Evolutionary conservation across 2,888 invertebrate genomes (phyloP).

Genomic region (Tachina grossa): DNA sequence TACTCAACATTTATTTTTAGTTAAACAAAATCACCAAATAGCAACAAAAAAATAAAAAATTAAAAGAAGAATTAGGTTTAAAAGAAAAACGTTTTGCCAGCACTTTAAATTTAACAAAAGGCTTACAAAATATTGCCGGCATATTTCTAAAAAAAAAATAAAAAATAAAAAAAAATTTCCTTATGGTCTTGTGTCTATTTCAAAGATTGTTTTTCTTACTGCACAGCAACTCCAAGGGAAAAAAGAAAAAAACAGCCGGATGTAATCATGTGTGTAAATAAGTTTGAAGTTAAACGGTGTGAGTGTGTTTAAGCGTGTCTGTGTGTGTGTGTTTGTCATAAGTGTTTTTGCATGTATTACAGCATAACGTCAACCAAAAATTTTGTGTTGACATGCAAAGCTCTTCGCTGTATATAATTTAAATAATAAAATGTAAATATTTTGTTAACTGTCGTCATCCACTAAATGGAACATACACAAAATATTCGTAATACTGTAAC

Average conservation of each 20-base stretch:
- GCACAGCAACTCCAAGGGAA: neutral
- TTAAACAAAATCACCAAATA: neutral
- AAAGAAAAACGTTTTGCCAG: constrained; percentile 1
- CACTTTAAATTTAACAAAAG: constrained; percentile 48
- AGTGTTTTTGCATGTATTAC: constrained; percentile 24
- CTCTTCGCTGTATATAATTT: constrained; percentile 75
- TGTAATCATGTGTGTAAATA: constrained; percentile 43
- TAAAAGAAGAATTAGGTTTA: neutral
- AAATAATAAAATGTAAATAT: constrained; percentile 77
- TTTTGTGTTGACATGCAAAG: constrained; percentile 81
- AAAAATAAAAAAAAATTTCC: neutral
- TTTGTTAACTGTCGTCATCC: constrained; percentile 75
- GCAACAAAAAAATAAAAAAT: neutral
- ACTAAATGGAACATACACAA: constrained; percentile 55
- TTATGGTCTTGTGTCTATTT: neutral
- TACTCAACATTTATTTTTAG: neutral
- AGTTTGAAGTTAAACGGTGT: neutral
- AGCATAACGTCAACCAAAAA: constrained; percentile 71
- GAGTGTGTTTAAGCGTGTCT: neutral
- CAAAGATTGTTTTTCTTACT: constrained; percentile 14
- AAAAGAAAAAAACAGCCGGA: neutral
- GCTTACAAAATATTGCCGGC: constrained; percentile 30
- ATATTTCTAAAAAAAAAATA: constrained; percentile 13
- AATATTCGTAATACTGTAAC: neutral
- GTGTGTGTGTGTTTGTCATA: neutral